phyloP scores from a whole-genome alignment of 2,113 vertebrate species.

The Henicopernis longicauda region DNA sequence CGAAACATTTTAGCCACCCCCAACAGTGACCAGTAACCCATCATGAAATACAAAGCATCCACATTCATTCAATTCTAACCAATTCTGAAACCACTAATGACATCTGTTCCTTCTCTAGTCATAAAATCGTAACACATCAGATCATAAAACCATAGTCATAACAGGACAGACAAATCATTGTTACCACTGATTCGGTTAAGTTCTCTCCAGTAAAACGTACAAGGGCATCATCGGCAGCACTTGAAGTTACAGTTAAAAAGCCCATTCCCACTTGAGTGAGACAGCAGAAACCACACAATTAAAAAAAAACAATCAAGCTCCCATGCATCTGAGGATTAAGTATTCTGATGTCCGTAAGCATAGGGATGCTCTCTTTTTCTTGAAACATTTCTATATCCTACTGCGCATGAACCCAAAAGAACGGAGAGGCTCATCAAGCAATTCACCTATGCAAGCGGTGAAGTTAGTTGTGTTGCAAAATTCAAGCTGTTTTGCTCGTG shows the following conservation, averaged over 20 bases:
- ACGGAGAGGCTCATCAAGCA: neutral
- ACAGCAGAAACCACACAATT: neutral
- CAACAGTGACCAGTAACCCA: neutral
- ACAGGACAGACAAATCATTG: neutral
- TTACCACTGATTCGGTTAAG: neutral
- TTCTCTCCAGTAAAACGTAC: neutral
- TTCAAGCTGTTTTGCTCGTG: neutral
- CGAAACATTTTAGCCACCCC: neutral
- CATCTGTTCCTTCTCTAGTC: neutral
- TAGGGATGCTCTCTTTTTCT: neutral
- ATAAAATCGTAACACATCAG: accelerated
- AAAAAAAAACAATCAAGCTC: neutral
- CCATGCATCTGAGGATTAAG: neutral
- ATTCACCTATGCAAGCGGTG: accelerated
- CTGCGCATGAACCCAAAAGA: accelerated
- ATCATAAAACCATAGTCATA: neutral
- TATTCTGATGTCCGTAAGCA: accelerated
- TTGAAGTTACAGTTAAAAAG: neutral
- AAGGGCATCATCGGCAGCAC: neutral
- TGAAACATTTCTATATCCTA: neutral
- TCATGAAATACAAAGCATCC: neutral
- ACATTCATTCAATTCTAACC: accelerated
- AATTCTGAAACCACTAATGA: neutral
- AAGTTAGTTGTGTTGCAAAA: neutral
- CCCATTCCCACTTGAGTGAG: neutral